Base-by-base conservation (phyloP, 2,888 invertebrate species). In the Seladonia tumulorum region DNA sequence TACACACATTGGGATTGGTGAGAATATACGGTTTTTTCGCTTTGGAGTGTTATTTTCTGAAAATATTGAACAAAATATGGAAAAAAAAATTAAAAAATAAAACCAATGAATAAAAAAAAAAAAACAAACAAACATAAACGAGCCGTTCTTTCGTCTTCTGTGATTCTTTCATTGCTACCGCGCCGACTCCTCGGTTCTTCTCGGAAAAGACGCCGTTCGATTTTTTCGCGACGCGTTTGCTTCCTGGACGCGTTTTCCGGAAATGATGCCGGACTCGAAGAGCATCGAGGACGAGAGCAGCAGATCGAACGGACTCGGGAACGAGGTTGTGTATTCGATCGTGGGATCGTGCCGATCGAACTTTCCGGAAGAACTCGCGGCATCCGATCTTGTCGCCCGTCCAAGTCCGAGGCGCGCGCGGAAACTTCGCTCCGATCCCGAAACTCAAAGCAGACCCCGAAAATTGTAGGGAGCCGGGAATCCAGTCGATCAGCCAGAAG, bases 11-110 rank as follows among this genome's bases (percentile, higher is more conserved):
- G 94, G 94, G 94, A 94, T 94, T 94, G 94, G 94, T 94, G 94
- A 94, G 93, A 94, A 95, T 94, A 95, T 95, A 95, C 94, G 94
- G 94, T 95, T 95, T 95, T 94, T 95, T 95, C 95, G 95, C 95
- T 95, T 95, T 94, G 95, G 94, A 95, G 95, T 95, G 95, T 95
- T 95, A 95, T 95, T 95, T 95, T 95, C 95, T 95, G 95, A 95
- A 94, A 95, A 95, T 95, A 95, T 95, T 95, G 94, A 95, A 94
- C 94, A 94, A 95, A 95, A 95, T 94, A 94, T 94, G 94, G 94
- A 95, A 94, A 93, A 94, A 68, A 94, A 93, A 94, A 94, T 93
- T 91, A 94, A 85, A 85, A 85, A 85, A 93, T 94, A 94, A 94
- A 94, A 94, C 91, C 91, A 93, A 95, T 93, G 92, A 94, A 93